These are phyloP conservation scores for Artibeus lituratus DNA, from an alignment of 2,797 vertebrate genomes.

Conservation along the genomic window DNA sequence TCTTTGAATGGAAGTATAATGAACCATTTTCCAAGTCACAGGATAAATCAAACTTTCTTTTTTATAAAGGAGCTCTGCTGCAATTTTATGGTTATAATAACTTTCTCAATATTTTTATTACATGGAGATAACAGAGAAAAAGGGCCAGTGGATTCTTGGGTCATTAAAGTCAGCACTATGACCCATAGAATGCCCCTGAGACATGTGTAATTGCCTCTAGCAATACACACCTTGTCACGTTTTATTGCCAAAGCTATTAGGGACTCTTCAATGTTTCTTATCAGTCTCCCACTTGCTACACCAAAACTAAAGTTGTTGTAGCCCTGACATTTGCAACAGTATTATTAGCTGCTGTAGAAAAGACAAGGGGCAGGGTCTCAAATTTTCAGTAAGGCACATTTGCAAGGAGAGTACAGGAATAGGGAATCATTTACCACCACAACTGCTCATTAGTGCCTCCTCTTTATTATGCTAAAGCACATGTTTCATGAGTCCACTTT, in stretches of 20 bases:
- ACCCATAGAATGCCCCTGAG: conserved; percentile 1
- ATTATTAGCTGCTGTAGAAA: conserved; percentile 32
- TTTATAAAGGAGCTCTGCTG: conserved; percentile 4
- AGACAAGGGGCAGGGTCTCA: background rate
- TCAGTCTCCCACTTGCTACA: conserved; percentile 8
- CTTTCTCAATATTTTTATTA: conserved; percentile 36
- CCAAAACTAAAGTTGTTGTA: background rate
- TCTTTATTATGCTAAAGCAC: conserved; percentile 45
- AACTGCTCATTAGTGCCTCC: background rate
- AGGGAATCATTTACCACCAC: background rate
- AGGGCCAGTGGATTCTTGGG: conserved; percentile 38
- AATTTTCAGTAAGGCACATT: background rate
- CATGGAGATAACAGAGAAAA: conserved; percentile 51
- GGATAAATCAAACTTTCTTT: conserved; percentile 33
- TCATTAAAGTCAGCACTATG: conserved; percentile 21
- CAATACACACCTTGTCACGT: conserved; percentile 39
- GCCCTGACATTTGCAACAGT: conserved; percentile 41
- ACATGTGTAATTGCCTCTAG: background rate
- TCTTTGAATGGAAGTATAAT: conserved; percentile 9
- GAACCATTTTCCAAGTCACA: conserved; percentile 49
- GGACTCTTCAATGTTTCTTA: conserved; percentile 34
- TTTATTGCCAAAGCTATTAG: conserved; percentile 38
- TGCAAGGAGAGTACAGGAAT: background rate
- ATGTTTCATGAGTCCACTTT: background rate
- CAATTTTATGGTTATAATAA: conserved; percentile 56